Evolutionary conservation across 2,797 vertebrate genomes (phyloP).

Genomic region (Manis javanica): DNA sequence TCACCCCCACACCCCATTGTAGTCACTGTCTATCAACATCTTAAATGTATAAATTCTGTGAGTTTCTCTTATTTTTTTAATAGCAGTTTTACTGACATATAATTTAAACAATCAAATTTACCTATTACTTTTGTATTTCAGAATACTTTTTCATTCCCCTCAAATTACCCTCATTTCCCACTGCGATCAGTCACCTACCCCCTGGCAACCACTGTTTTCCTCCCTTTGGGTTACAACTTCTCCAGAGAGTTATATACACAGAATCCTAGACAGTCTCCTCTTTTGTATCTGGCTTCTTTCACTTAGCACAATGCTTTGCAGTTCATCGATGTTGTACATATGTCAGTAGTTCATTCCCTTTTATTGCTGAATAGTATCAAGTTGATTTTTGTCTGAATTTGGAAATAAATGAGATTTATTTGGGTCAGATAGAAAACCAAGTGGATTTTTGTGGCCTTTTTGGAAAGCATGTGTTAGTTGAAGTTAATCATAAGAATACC

Average conservation of each 20-base stretch:
- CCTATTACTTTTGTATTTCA: neutral
- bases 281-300: neutral
- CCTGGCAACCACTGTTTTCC: neutral
- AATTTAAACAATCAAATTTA: neutral
- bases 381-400: slow-evolving; percentile 16
- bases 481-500: slow-evolving; percentile 12
- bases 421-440: slow-evolving; percentile 9
- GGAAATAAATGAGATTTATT: neutral
- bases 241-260: neutral
- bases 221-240: neutral
- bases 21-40: too few relatives aligned
- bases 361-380: neutral
- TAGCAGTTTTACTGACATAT: neutral
- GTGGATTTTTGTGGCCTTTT: neutral
- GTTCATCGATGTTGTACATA: neutral
- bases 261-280: neutral
- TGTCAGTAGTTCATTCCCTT: neutral
- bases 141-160: neutral
- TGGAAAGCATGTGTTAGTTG: neutral
- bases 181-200: neutral
- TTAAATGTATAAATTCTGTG: neutral
- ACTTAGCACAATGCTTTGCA: neutral
- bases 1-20: too few relatives aligned
- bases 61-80: neutral
- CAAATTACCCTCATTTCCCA: neutral